Percentiles rank a stretch among this genome's conserved stretches.
Evolutionary conservation across 2,113 vertebrate genomes (phyloP).

Genomic region (Zapornia atra): DNA sequence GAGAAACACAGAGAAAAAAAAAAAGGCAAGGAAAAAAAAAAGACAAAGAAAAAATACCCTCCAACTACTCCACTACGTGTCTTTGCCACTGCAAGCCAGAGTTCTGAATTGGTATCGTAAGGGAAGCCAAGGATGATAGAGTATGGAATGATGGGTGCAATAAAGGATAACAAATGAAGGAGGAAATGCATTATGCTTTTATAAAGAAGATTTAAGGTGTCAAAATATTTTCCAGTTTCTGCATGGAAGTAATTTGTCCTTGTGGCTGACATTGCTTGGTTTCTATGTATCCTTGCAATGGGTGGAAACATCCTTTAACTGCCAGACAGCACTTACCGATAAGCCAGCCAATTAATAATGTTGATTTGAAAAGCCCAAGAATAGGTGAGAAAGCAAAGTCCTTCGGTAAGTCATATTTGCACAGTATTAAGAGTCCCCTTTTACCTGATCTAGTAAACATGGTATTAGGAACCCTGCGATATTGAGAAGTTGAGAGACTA

Average conservation of each 20-base stretch:
- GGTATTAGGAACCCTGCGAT: conserved; percentile 7
- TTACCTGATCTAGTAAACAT: conserved; percentile 66
- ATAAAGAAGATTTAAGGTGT: conserved; percentile 28
- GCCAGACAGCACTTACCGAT: conserved; percentile 74
- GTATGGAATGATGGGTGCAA: conserved; percentile 1
- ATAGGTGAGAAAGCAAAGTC: conserved; percentile 75
- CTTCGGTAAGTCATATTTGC: conserved; percentile 71
- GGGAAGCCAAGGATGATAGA: background rate
- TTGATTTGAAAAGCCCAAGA: conserved; percentile 66
- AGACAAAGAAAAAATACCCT: background rate
- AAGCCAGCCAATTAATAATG: conserved; percentile 73
- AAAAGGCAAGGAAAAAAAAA: background rate
- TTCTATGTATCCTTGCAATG: conserved; percentile 75
- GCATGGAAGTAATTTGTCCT: conserved; percentile 68
- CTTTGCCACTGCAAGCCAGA: background rate
- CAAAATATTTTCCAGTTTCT: conserved; percentile 30
- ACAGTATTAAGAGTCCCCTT: conserved; percentile 63
- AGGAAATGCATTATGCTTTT: background rate
- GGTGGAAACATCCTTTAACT: conserved; percentile 77
- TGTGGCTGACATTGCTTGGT: conserved; percentile 65
- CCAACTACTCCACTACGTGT: background rate
- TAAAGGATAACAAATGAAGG: background rate
- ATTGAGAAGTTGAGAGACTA: conserved; percentile 16
- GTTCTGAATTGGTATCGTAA: background rate
- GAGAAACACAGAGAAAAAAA: background rate